Conservation (phyloP, 2,113 vertebrate genomes). For the Verasper variegatus region DNA sequence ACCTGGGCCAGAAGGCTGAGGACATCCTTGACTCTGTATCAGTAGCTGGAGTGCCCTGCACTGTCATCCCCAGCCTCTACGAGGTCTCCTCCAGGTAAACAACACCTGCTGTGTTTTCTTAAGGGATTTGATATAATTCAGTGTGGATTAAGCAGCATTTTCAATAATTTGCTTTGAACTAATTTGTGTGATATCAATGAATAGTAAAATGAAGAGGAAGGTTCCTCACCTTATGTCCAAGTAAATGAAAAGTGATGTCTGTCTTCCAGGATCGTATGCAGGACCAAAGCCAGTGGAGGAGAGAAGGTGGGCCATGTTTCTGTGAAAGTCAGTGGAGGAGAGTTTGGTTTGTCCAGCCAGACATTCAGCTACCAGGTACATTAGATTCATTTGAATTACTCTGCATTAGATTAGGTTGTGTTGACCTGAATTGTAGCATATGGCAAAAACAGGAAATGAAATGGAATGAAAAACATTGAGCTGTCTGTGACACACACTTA, state of each 20-base stretch:
- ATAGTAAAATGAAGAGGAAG: neutral
- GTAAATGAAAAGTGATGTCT: neutral
- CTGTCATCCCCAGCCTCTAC: constrained; percentile 86
- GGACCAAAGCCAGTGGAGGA: constrained; percentile 83
- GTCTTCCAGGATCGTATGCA: constrained; percentile 89
- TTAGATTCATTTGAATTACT: neutral
- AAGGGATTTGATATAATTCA: neutral
- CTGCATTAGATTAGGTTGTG: neutral
- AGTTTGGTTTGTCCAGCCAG: constrained; percentile 86
- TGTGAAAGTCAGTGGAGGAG: constrained; percentile 89
- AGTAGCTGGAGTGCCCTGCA: constrained; percentile 90
- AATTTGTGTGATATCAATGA: no score
- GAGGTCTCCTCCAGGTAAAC: constrained; percentile 94
- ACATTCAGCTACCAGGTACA: constrained; percentile 93
- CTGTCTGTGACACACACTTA: neutral
- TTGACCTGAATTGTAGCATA: neutral
- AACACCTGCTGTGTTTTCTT: neutral
- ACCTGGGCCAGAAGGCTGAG: constrained; percentile 93
- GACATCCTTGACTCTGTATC: constrained; percentile 90
- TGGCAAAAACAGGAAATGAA: neutral
- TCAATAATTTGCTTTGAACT: neutral
- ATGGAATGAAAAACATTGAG: neutral
- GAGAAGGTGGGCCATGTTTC: constrained; percentile 84
- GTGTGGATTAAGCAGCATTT: neutral
- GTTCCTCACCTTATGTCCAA: neutral